Evolutionary conservation across 2,797 vertebrate species (phyloP).

Genomic region (Distichodus sexfasciatus): DNA sequence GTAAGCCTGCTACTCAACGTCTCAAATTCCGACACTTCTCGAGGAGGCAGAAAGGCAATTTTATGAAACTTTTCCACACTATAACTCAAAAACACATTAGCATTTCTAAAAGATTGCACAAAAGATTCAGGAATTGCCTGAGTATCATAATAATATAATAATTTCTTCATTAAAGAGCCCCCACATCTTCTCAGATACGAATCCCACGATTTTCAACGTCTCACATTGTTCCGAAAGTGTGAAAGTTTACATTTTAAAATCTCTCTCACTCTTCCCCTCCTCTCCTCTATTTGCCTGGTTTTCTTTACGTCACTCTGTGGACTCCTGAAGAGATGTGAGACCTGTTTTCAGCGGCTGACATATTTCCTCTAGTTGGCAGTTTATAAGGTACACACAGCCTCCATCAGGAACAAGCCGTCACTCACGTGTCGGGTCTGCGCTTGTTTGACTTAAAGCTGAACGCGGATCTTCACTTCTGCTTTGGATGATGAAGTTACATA

Average conservation of each 20-base stretch:
- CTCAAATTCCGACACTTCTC: too few species aligned
- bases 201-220: not conserved
- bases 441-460: constrained; percentile 56
- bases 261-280: not conserved
- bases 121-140: constrained; percentile 5
- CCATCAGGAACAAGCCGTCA: constrained; percentile 46
- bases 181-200: not conserved
- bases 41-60: not conserved
- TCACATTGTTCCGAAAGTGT: not conserved
- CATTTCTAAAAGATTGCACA: constrained; percentile 26
- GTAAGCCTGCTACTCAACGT: not conserved
- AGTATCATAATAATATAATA: constrained; percentile 7
- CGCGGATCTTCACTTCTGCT: too few species aligned
- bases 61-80: constrained; percentile 16
- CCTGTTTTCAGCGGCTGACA: constrained; percentile 60
- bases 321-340: constrained; percentile 18
- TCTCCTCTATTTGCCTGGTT: not conserved
- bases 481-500: too few species aligned
- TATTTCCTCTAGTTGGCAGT: constrained; percentile 57
- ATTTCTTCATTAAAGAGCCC: constrained; percentile 10
- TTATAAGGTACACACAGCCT: constrained; percentile 54
- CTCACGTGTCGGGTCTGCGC: constrained; percentile 55
- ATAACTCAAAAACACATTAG: constrained; percentile 12
- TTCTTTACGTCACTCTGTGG: constrained; percentile 35
- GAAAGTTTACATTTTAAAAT: not conserved